Percentiles rank a stretch among this genome's conserved stretches.
These are phyloP conservation scores for Pantala flavescens DNA, from an alignment of 1,140 invertebrate species.

Conservation along the genomic window DNA sequence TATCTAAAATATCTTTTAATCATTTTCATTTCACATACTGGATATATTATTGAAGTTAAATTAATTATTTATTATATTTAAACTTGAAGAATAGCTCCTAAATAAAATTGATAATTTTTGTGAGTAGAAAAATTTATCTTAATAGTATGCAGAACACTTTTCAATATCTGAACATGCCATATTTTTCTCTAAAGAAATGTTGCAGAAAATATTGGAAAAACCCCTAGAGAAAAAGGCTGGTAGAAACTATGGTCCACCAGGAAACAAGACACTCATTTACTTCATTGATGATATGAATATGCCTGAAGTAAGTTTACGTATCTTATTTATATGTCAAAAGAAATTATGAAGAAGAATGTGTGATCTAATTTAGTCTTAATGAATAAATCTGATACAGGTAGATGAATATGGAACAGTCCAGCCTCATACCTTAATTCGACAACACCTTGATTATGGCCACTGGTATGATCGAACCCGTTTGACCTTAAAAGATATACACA, in stretches of 20 bases:
- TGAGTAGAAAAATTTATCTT: too few species aligned
- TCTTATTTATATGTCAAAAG: too few species aligned
- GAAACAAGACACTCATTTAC: conserved; percentile 88
- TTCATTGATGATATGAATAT: conserved; percentile 98
- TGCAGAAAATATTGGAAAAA: conserved; percentile 89
- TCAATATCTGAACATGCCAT: too few species aligned
- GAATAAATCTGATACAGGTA: conserved; percentile 38
- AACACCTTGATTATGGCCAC: conserved; percentile 90
- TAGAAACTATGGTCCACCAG: conserved; percentile 88
- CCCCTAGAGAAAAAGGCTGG: conserved; percentile 96
- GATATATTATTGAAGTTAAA: too few species aligned
- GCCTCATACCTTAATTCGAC: conserved; percentile 88
- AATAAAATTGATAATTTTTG: too few species aligned
- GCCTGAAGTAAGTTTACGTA: conserved; percentile 82
- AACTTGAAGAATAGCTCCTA: too few species aligned
- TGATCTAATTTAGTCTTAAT: too few species aligned
- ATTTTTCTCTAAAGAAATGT: conserved; percentile 55
- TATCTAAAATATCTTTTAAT: too few species aligned
- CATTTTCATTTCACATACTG: too few species aligned
- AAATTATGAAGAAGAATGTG: too few species aligned
- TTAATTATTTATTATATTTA: too few species aligned
- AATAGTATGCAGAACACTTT: too few species aligned
- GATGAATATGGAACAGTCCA: conserved; percentile 91
- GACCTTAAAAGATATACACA: conserved; percentile 90
- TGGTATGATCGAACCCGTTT: conserved; percentile 90